Evolutionary conservation across 2,113 vertebrate genomes (phyloP).

Genomic region (Hippocampus mohnikei): DNA sequence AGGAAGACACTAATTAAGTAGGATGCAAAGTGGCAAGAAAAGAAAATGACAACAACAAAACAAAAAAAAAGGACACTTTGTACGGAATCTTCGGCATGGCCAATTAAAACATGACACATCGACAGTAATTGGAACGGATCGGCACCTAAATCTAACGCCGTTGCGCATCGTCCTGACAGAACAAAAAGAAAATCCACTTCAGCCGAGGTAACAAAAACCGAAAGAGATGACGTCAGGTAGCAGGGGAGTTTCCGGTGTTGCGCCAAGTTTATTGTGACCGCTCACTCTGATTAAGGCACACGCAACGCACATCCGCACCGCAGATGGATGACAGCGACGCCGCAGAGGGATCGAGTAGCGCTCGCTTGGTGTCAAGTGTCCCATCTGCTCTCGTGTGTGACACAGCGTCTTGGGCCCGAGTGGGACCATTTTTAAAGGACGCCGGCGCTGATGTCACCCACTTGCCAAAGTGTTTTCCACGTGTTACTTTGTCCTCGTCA

Average conservation of each 20-base stretch:
- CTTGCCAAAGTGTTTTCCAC: constrained; percentile 10
- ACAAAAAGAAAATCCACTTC: neutral
- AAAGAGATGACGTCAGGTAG: neutral
- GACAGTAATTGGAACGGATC: neutral
- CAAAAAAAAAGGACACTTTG: neutral
- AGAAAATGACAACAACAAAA: neutral
- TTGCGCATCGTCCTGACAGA: neutral
- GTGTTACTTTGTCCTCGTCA: neutral
- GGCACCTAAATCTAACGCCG: neutral
- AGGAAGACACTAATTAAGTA: neutral
- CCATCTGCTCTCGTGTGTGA: constrained; percentile 57
- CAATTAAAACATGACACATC: constrained; percentile 1
- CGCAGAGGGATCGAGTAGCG: constrained; percentile 52
- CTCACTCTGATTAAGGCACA: constrained; percentile 30
- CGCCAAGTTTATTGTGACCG: constrained; percentile 19
- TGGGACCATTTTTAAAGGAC: constrained; percentile 11
- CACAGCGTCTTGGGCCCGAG: constrained; percentile 41
- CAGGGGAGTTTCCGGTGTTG: neutral
- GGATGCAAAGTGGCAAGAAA: neutral
- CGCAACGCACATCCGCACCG: constrained; percentile 27
- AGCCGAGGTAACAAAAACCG: neutral
- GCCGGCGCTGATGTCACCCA: constrained; percentile 17
- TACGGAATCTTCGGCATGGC: neutral
- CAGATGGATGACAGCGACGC: constrained; percentile 51
- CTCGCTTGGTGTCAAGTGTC: constrained; percentile 36